Base-by-base conservation (phyloP, 2,113 vertebrate species). In the Ophthalmolycus amberensis region DNA sequence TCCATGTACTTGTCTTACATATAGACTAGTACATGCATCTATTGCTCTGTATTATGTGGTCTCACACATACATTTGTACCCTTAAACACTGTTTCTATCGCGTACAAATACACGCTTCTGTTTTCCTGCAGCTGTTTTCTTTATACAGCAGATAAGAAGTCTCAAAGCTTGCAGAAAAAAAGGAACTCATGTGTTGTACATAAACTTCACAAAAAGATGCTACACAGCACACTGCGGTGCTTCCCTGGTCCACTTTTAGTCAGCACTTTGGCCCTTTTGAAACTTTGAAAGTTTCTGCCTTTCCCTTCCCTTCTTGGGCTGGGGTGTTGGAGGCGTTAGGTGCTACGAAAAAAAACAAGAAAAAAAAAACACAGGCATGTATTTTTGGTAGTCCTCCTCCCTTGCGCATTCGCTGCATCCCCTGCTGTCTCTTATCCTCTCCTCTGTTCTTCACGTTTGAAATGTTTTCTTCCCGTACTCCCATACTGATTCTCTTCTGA, bases 371-470 rank as follows among this genome's bases (percentile, higher is more conserved):
- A 67, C 18, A 50, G 50, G 72, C 18, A 48, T 84, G 79, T 90
- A 88, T 89, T 86, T 87, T 81, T 74, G 77, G 75, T 71, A 27
- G 58, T 59, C 48, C 40, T 69, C 65, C 68, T 85, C 78, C 77
- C 85, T 79, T 56, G 66, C 18, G 72, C 75, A 79, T 86, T 75
- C 42, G 75, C 80, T 83, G 44, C 64, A 80, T 84, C 75, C 77
- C 82, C 74, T 78, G 56, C 85, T 73, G 70, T 83, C 85, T 85
- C 64, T 77, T 78, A 64, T 84, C 62, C 76, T 85, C 75, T 85
- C 60, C 60, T 88, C 87, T 89, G 73, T 87, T 90, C 88, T 90
- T 82, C 71, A 71, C 88, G 85, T 92, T 86, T 85, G 80, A 92
- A 79, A 84, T 69, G 48, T 86, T 59, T 87, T 82, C 72, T 78